Conservation (phyloP, 2,113 vertebrate species). For the Nannospalax galili region DNA sequence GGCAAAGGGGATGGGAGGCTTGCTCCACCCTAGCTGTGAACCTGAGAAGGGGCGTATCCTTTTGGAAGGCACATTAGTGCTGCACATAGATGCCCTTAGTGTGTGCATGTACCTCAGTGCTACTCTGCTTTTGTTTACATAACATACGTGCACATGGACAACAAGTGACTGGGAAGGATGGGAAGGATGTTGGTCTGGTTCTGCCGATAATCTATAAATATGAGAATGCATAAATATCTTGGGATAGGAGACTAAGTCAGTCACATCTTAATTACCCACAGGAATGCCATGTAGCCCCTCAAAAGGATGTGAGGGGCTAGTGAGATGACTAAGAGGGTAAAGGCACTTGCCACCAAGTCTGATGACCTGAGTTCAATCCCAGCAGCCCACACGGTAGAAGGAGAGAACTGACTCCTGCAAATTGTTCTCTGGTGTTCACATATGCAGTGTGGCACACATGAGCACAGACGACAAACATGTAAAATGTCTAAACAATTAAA, state of each 20-base stretch:
- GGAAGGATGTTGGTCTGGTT: background rate
- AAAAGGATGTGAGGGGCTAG: background rate
- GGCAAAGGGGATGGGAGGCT: background rate
- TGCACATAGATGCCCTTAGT: background rate
- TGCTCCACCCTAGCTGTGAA: background rate
- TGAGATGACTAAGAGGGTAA: background rate
- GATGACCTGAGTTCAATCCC: background rate
- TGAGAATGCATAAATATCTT: background rate
- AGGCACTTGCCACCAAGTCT: background rate
- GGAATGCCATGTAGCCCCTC: background rate
- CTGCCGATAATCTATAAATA: background rate
- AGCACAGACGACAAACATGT: no score
- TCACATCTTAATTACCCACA: background rate
- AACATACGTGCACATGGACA: rapidly evolving
- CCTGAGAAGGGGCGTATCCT: no score
- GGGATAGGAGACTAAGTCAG: background rate
- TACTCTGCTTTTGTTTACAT: background rate
- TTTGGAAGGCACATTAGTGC: background rate
- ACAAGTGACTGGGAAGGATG: background rate
- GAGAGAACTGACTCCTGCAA: background rate
- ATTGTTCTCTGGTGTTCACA: background rate
- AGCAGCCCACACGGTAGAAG: background rate
- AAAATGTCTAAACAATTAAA: no score
- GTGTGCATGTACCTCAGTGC: background rate
- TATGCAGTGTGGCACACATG: background rate